phyloP scores from a whole-genome alignment of 2,888 invertebrate species.

The Rhodophaea formosa region DNA sequence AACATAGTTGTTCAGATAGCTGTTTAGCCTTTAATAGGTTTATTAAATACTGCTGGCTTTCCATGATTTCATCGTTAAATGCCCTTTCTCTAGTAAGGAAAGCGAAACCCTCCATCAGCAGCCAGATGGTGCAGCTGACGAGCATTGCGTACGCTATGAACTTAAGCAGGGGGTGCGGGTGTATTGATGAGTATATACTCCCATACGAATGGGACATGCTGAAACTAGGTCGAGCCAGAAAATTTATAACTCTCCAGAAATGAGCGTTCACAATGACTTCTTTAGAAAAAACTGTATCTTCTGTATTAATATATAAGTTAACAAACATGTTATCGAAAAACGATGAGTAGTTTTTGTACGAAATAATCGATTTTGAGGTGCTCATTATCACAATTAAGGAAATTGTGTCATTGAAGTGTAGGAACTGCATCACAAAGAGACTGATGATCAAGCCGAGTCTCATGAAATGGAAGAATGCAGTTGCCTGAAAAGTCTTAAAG shows the following conservation, averaged over 20 bases:
- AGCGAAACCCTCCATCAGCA: neutral
- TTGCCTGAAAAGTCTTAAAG: slow-evolving; percentile 8
- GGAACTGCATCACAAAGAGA: slow-evolving; percentile 33
- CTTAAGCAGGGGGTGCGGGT: neutral
- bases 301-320: neutral
- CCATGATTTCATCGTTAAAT: neutral
- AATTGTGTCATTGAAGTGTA: slow-evolving; percentile 30
- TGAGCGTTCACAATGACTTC: neutral
- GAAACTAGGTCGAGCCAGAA: neutral
- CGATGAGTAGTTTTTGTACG: neutral
- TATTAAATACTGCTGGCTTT: neutral
- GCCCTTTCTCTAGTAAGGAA: neutral
- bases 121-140: neutral
- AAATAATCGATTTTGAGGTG: neutral
- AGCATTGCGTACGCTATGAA: neutral
- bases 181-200: neutral
- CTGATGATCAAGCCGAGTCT: slow-evolving; percentile 31
- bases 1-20: neutral
- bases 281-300: neutral
- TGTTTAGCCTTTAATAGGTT: neutral
- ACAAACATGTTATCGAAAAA: neutral
- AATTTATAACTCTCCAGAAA: slow-evolving; percentile 1
- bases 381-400: slow-evolving; percentile 19
- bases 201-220: neutral
- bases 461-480: slow-evolving; percentile 10